Percentiles rank a stretch among this genome's conserved stretches.
phyloP scores from a whole-genome alignment of 2,797 vertebrate species.

The Gorsachius magnificus region DNA sequence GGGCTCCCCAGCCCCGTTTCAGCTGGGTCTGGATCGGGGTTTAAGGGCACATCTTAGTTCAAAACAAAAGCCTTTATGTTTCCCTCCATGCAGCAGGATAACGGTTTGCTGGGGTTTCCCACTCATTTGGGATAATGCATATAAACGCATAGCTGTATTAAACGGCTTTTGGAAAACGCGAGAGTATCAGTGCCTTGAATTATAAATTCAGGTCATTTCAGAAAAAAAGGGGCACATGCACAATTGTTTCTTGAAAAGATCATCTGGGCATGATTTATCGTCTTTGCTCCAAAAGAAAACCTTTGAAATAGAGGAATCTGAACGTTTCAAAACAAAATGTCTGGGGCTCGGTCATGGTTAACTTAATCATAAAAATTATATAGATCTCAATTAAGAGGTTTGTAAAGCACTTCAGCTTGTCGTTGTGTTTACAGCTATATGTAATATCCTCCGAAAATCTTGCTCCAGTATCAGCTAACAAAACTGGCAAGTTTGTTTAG shows the following conservation, averaged over 20 bases:
- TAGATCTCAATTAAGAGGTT: conserved; percentile 72
- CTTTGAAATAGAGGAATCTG: conserved; percentile 47
- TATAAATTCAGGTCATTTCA: neutral
- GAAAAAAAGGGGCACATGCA: neutral
- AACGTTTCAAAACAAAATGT: conserved; percentile 43
- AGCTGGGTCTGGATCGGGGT: neutral
- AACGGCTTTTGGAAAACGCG: neutral
- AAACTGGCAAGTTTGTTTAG: conserved; percentile 78
- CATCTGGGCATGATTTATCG: neutral
- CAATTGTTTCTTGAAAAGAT: neutral
- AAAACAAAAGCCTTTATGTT: neutral
- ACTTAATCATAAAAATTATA: conserved; percentile 65
- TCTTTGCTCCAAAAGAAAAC: neutral
- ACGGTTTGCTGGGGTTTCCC: neutral
- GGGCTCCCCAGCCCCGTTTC: neutral
- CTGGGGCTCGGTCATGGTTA: conserved; percentile 32
- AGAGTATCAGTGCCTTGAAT: neutral
- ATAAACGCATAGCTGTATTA: neutral
- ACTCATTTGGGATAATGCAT: neutral
- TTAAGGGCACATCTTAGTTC: neutral
- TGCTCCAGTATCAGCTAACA: conserved; percentile 74
- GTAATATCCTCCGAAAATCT: conserved; percentile 72
- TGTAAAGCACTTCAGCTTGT: conserved; percentile 72
- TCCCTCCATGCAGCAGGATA: neutral
- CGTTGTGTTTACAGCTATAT: conserved; percentile 70